Conservation (phyloP, 2,888 invertebrate species). For the Limnephilus rhombicus region DNA sequence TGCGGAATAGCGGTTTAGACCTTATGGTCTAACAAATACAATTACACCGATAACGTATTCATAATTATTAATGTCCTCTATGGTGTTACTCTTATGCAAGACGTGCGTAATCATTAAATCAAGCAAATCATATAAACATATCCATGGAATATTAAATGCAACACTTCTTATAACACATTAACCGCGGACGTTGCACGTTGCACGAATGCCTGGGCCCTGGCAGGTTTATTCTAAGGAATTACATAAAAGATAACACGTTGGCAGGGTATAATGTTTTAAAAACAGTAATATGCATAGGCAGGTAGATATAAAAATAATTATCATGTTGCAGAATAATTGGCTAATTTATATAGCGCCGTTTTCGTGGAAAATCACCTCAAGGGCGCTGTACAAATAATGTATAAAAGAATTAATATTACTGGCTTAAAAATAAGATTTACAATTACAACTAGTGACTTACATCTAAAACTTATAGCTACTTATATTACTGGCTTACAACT, state of each 20-base stretch:
- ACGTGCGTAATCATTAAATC: background rate
- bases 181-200: background rate
- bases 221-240: background rate
- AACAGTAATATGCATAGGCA: background rate
- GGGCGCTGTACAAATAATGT: too few species aligned
- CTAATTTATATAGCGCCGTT: too few species aligned
- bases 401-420: too few species aligned
- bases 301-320: background rate
- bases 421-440: too few species aligned
- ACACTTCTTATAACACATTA: background rate
- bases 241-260: background rate
- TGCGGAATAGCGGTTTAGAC: background rate
- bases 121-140: background rate
- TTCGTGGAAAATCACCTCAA: too few species aligned
- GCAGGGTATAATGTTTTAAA: background rate
- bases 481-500: too few species aligned
- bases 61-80: background rate
- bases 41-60: background rate
- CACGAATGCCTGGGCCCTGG: background rate
- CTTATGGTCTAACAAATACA: background rate
- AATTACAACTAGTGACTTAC: too few species aligned
- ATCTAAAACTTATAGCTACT: too few species aligned
- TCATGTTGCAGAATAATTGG: too few species aligned
- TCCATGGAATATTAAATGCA: background rate
- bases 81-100: background rate